phyloP scores from a whole-genome alignment of 2,797 vertebrate genomes.

The Cuculus canorus region DNA sequence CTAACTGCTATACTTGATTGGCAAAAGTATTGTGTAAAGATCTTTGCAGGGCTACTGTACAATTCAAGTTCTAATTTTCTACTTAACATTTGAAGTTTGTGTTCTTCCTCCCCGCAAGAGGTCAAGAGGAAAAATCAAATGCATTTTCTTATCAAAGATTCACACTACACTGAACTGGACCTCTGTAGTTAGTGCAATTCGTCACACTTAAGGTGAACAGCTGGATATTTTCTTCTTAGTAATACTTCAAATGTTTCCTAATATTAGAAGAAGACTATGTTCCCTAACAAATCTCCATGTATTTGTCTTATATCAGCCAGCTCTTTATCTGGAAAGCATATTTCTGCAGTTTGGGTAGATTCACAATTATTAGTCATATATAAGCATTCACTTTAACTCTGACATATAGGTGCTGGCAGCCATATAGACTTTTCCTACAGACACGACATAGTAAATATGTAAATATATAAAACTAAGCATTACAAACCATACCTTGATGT shows the following conservation, averaged over 20 bases:
- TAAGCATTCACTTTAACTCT: neutral
- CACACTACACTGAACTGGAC: neutral
- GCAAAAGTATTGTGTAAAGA: neutral
- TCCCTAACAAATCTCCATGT: neutral
- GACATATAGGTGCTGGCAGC: neutral
- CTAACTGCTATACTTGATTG: neutral
- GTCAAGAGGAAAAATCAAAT: neutral
- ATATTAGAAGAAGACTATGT: neutral
- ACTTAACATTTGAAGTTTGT: neutral
- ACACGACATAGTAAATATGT: neutral
- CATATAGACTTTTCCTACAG: neutral
- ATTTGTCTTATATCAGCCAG: neutral
- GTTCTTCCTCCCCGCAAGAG: neutral
- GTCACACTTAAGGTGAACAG: neutral
- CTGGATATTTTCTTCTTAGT: neutral
- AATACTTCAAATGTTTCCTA: neutral
- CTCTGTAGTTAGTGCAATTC: neutral
- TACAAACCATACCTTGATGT: neutral
- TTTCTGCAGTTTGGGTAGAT: slow-evolving; percentile 7
- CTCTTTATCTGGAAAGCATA: neutral
- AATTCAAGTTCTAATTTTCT: neutral
- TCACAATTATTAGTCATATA: slow-evolving; percentile 5
- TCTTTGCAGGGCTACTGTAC: neutral
- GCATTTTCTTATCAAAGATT: neutral
- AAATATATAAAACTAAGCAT: neutral